Conservation (phyloP, 2,113 vertebrate species). For the Zapus hudsonius region DNA sequence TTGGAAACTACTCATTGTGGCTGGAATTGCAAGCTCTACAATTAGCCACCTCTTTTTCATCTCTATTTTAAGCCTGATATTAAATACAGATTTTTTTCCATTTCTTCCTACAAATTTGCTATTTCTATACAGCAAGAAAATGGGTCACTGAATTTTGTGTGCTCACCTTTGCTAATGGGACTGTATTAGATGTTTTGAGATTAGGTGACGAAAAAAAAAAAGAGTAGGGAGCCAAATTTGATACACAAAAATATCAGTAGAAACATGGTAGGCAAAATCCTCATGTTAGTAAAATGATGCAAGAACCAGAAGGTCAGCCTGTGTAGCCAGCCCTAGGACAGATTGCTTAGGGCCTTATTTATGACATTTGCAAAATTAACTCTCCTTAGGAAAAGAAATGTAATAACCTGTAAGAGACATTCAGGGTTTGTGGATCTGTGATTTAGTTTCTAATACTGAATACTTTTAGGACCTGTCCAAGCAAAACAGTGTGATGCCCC, state of each 20-base stretch:
- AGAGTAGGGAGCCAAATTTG: background rate
- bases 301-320: background rate
- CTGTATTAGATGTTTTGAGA: background rate
- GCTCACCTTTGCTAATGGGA: background rate
- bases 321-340: background rate
- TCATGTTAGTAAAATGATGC: background rate
- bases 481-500: background rate
- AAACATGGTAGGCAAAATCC: background rate
- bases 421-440: conserved; percentile 17
- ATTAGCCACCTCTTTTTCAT: background rate
- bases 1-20: background rate
- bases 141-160: background rate
- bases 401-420: background rate
- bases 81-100: background rate
- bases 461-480: background rate
- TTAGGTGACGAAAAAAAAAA: background rate
- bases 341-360: background rate
- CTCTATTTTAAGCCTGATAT: background rate
- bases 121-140: background rate
- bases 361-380: background rate
- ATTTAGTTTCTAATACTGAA: background rate
- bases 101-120: background rate
- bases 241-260: background rate
- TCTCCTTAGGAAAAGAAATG: background rate
- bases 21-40: conserved; percentile 24